Base-by-base conservation (phyloP, 2,888 invertebrate species). In the Oscheius sp. region DNA sequence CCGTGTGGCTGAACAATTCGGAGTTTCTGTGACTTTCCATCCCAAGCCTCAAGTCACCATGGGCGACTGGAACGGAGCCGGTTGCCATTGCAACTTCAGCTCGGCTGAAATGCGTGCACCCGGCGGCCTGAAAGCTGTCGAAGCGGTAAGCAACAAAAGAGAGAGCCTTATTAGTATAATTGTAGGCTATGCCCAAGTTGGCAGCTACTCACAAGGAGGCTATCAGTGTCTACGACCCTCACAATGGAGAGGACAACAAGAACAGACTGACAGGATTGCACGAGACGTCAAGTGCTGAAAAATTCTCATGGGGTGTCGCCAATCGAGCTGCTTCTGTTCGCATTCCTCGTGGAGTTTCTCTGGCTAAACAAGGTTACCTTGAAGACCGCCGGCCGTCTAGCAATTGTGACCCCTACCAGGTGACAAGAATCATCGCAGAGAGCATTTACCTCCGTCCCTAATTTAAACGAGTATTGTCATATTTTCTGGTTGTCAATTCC, bases 241-340 rank as follows among this genome's bases (percentile, higher is more conserved):
- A 94, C 79, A 93, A 94, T 87, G 97, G 97, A 74, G 93, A 93
- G 89, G 97, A 98, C 91, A 98, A 98, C 90, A 94, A 94, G 89
- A 92, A 96, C 77, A 93, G 98, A 77, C 91, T 98, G 75, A 97
- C 95, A 72, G 98, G 98, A 74, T 92, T 92, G 84, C 95, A 95
- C 89, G 97, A 98, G 90, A 98, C 97, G 1, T 95, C 95, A 87
- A 94, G 94, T 85, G 96, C 96, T 89, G 94, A 95, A 89, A 95
- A 96, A 89, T 98, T 98, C 90, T 95, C 95, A 84, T 81, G 78
- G 71, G 85, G 85, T 21, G 79, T 85, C 13, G 85, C 85, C 43
- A 75, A 83, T 53, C 79, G 85, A 21, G 77, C 73, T n/a, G 76
- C 75, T 13, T 82, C 81, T 18, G 75, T 86, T 16, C 78, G 86